Evolutionary conservation across 2,888 invertebrate genomes (phyloP).

Genomic region (Pseudoips prasinana): DNA sequence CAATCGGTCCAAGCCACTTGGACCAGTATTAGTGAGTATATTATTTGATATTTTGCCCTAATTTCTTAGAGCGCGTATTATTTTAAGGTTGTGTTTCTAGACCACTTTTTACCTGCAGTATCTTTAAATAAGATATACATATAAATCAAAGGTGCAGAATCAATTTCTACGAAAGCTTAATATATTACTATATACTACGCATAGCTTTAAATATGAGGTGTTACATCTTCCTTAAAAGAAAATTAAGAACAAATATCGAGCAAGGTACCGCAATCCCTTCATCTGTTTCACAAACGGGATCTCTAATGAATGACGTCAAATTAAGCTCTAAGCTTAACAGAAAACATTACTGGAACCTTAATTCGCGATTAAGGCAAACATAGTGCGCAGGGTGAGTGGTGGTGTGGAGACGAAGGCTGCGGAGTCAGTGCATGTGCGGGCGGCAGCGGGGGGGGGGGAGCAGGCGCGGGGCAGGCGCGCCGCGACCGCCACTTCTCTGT

Average conservation of each 20-base stretch:
- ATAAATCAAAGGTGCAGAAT: too few relatives aligned
- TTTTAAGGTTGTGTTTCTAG: too few relatives aligned
- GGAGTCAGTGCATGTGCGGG: conserved; percentile 71
- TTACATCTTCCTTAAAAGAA: too few relatives aligned
- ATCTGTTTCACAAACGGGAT: conserved; percentile 47
- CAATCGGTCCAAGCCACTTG: conserved; percentile 1
- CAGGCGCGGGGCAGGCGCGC: conserved; percentile 59
- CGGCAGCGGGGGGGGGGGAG: conserved; percentile 49
- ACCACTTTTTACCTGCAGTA: too few relatives aligned
- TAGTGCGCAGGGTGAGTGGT: conserved; percentile 78
- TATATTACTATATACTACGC: too few relatives aligned
- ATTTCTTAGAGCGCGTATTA: too few relatives aligned
- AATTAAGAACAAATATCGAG: too few relatives aligned
- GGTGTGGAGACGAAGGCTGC: conserved; percentile 75
- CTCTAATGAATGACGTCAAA: conserved; percentile 72
- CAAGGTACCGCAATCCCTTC: conserved; percentile 31
- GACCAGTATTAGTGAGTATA: too few relatives aligned
- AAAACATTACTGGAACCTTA: conserved; percentile 79
- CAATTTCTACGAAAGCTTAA: too few relatives aligned
- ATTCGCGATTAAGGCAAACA: conserved; percentile 81
- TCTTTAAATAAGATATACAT: too few relatives aligned
- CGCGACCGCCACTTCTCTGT: conserved; percentile 79
- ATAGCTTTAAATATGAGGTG: too few relatives aligned
- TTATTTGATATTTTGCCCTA: too few relatives aligned
- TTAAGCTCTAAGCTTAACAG: conserved; percentile 74